These are phyloP conservation scores for Eretmochelys imbricata DNA, from an alignment of 2,113 vertebrate species.

Conservation along the genomic window DNA sequence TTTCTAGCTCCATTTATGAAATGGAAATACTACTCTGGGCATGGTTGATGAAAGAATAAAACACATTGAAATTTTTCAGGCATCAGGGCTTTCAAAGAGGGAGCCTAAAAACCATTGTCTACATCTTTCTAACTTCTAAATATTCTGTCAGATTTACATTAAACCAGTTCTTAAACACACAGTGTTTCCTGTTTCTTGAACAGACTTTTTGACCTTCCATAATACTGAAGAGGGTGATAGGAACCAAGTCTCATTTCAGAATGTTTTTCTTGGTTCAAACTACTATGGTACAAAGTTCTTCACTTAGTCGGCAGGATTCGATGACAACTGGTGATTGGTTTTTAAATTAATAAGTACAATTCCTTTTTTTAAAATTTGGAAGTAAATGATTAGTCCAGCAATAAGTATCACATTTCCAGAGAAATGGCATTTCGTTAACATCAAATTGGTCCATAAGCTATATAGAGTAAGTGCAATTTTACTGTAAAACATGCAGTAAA, in stretches of 20 bases:
- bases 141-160: constrained; percentile 14
- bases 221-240: constrained; percentile 31
- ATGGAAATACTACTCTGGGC: background rate
- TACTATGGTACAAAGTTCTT: constrained; percentile 9
- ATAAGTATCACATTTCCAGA: background rate
- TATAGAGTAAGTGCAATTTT: background rate
- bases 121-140: background rate
- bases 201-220: constrained; percentile 35
- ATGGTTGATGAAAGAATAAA: constrained; percentile 2
- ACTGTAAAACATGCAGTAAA: background rate
- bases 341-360: constrained; percentile 36
- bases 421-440: background rate
- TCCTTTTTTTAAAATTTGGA: constrained; percentile 21
- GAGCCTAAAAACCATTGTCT: constrained; percentile 16
- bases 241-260: background rate
- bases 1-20: background rate
- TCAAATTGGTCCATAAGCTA: background rate
- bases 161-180: constrained; percentile 21
- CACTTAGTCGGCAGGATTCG: constrained; percentile 36
- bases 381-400: constrained; percentile 27
- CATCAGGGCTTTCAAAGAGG: background rate
- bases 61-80: background rate
- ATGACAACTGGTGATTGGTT: constrained; percentile 36
- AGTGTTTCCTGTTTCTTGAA: background rate
- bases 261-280: constrained; percentile 26